Conservation (phyloP, 2,113 vertebrate genomes). For the Leucosticte australis region DNA sequence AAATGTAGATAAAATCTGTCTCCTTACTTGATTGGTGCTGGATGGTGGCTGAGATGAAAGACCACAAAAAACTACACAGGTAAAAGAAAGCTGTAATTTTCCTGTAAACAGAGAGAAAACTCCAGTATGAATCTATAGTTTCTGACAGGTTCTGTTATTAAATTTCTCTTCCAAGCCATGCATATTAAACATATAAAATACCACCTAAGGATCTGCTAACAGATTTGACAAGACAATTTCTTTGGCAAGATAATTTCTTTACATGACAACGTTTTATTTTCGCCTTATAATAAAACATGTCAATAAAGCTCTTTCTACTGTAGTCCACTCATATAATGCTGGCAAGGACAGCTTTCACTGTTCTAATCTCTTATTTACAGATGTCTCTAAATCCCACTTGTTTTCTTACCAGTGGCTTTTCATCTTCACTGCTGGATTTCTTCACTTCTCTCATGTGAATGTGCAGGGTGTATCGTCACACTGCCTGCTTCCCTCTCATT, state of each 20-base stretch:
- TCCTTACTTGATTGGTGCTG: conserved; percentile 80
- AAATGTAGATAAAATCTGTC: not conserved
- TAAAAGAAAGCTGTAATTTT: conserved; percentile 67
- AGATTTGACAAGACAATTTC: not conserved
- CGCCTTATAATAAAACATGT: not conserved
- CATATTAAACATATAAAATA: not conserved
- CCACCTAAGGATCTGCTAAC: not conserved
- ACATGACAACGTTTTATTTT: not conserved
- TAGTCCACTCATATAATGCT: not conserved
- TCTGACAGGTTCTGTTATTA: not conserved
- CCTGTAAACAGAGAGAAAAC: conserved; percentile 66
- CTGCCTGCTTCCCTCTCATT: not conserved
- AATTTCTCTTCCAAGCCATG: not conserved
- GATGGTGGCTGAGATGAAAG: conserved; percentile 67
- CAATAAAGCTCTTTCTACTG: not conserved
- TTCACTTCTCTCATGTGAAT: conserved; percentile 28
- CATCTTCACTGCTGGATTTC: conserved; percentile 62
- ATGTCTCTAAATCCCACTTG: conserved; percentile 8
- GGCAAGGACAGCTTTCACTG: not conserved
- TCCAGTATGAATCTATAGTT: not conserved
- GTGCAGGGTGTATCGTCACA: not conserved
- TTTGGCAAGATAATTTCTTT: not conserved
- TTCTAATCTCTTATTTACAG: conserved; percentile 30
- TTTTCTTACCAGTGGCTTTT: conserved; percentile 75
- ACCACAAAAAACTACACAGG: conserved; percentile 61